Conservation (phyloP, 2,113 vertebrate genomes). For the Alexandromys fortis region DNA sequence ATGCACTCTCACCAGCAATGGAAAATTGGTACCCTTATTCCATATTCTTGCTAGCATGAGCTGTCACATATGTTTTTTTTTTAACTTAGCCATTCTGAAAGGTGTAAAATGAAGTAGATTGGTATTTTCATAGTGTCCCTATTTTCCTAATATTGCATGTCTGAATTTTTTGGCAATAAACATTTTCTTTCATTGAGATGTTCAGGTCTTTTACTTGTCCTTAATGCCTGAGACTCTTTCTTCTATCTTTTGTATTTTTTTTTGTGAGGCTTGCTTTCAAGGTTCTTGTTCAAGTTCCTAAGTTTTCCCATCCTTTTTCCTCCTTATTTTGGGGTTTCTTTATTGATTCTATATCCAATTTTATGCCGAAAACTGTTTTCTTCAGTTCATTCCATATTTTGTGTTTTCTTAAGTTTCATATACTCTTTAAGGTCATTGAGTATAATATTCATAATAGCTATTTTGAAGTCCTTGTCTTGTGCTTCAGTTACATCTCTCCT, state of each 20-base stretch:
- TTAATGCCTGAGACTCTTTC: background rate
- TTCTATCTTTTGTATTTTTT: background rate
- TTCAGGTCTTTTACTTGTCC: background rate
- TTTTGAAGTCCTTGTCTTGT: background rate
- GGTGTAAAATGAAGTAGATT: background rate
- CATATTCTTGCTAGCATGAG: background rate
- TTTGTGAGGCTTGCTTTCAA: background rate
- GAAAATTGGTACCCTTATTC: background rate
- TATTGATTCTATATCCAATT: background rate
- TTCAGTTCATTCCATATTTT: background rate
- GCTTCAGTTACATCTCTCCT: background rate
- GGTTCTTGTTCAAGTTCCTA: background rate
- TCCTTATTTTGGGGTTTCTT: background rate
- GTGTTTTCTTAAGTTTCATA: background rate
- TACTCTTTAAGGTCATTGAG: background rate
- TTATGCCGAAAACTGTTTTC: background rate
- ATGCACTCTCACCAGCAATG: background rate
- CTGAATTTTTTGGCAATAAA: background rate
- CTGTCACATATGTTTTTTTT: background rate
- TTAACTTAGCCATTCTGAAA: background rate
- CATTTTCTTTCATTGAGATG: background rate
- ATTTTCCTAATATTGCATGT: background rate
- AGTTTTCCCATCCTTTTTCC: background rate
- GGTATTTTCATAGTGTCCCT: background rate
- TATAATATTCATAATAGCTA: background rate